Base-by-base conservation (phyloP, 2,797 vertebrate species). In the Brachyalestes nurse region DNA sequence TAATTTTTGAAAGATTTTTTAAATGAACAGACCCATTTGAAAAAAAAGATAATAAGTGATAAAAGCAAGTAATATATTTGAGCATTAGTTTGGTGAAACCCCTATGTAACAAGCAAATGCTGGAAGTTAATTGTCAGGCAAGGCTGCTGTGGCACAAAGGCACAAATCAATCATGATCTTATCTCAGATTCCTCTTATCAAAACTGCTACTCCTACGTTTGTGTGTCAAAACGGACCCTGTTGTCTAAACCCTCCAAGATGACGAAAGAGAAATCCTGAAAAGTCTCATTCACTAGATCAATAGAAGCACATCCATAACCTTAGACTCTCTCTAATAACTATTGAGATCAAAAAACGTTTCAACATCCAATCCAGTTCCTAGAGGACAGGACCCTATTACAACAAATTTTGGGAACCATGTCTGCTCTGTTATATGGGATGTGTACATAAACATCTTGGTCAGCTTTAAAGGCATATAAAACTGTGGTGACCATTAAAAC, bases 231-330 rank as follows among this genome's bases (percentile, higher is more conserved):
- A 10, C 58, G 16, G 25, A 14, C 12, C 1, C 62, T 65, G 8
- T 0, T 7, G 62, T 67, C 49, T 47, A 67, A 34, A 76, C n/a
- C 49, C 19, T 21, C 45, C 16, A 5, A 53, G 40, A 57, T 67
- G 47, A 67, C 67, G 67, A 66, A 82, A 82, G 21, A 6, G 14
- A 73, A 34, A 49, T 16, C 71, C 25, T 72, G 65, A 9, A 77
- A 45, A 25, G 23, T 19, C 40, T 72, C 69, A n/a, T 21, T 78
- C 2, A 82, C 8, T 47, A 64, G 7, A 17, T 42, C 42, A 72
- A 65, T 65, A 66, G 3, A 17, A 60, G 69, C 25, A 60, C 51
- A 40, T 73, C 45, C 25, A 73, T 82, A 61, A 78, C 71, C 60
- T n/a, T 72, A 62, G 69, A 42, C 58, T 6, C 42, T 34, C 25